Conservation (phyloP, 2,888 invertebrate species). For the Temnothorax rugatulus region DNA sequence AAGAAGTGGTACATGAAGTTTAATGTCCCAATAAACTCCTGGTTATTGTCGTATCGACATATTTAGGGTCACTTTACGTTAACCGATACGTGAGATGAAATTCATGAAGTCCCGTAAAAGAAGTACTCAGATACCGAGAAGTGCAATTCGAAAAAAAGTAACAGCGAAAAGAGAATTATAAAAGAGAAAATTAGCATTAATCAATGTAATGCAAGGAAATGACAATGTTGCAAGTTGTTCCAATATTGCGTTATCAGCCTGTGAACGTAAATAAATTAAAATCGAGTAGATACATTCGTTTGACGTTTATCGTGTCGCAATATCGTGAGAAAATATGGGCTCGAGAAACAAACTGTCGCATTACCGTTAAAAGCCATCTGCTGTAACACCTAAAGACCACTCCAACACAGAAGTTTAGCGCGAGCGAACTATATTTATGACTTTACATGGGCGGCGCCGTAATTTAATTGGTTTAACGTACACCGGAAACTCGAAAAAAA, state of each 20-base stretch:
- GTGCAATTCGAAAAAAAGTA: neutral
- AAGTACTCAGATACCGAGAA: neutral
- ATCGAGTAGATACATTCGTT: neutral
- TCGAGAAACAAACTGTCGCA: neutral
- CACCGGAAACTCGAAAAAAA: conserved; percentile 22
- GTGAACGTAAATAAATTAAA: neutral
- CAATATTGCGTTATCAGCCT: neutral
- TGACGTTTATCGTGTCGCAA: neutral
- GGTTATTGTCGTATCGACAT: neutral
- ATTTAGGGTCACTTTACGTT: conserved; percentile 7
- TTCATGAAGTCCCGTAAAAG: neutral
- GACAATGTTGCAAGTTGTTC: neutral
- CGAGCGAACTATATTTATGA: neutral
- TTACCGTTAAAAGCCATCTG: neutral
- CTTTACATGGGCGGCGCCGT: neutral
- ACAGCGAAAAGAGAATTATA: neutral
- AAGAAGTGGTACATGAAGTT: neutral
- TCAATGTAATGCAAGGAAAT: neutral
- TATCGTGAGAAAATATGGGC: neutral
- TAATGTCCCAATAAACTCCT: conserved; percentile 35
- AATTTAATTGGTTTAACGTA: conserved; percentile 23
- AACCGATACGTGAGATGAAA: neutral
- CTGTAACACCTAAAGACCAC: neutral
- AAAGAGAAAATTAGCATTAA: neutral
- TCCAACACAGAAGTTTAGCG: neutral